phyloP scores from a whole-genome alignment of 2,888 invertebrate species.

The Brachylomia viminalis region DNA sequence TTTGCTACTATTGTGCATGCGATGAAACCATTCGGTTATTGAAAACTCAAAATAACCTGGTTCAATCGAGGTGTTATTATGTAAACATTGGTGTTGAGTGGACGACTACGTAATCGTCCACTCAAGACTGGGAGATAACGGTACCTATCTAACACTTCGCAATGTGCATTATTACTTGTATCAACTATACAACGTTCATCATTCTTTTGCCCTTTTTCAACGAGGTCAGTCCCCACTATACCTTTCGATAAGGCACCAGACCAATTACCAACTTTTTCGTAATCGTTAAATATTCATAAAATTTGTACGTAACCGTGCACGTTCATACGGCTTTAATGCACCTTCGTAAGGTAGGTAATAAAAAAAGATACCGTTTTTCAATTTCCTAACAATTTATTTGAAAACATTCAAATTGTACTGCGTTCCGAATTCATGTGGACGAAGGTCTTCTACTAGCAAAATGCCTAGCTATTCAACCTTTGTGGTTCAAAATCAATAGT shows the following conservation, averaged over 20 bases:
- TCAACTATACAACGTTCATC: neutral
- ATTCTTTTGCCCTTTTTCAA: neutral
- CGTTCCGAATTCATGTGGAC: neutral
- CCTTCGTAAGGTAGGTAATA: neutral
- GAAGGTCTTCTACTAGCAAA: neutral
- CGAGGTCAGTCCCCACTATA: neutral
- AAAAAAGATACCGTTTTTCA: neutral
- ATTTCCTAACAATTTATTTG: neutral
- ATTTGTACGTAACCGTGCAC: neutral
- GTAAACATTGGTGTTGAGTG: neutral
- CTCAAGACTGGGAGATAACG: neutral
- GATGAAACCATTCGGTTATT: neutral
- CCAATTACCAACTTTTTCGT: neutral
- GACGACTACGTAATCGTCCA: neutral
- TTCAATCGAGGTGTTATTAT: neutral
- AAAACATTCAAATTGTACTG: neutral
- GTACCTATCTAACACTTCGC: neutral
- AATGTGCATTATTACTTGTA: conserved; percentile 7
- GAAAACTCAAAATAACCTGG: neutral
- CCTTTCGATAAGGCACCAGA: neutral
- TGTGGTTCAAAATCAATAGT: neutral
- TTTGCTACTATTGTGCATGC: neutral
- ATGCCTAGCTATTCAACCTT: neutral
- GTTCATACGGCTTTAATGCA: neutral
- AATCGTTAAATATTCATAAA: neutral